Percentiles rank a stretch among this genome's conserved stretches.
phyloP scores from a whole-genome alignment of 1,140 invertebrate genomes.

The Drosophila orena region DNA sequence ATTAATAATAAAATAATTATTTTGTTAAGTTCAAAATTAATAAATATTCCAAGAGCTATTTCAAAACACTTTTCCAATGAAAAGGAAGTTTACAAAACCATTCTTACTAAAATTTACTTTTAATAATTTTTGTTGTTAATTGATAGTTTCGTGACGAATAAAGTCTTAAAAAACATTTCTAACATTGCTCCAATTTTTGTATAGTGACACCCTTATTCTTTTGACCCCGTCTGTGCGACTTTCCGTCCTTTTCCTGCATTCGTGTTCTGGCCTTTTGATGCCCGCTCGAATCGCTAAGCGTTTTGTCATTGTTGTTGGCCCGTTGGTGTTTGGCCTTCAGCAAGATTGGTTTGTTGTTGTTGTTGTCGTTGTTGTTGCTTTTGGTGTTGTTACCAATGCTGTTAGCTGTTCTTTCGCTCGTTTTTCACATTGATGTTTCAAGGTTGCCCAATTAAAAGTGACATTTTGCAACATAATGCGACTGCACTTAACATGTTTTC shows the following conservation, averaged over 20 bases:
- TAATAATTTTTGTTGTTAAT: neutral
- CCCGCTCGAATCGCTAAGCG: conserved; percentile 62
- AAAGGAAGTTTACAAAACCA: too few relatives aligned
- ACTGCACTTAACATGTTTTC: conserved; percentile 81
- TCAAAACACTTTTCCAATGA: too few relatives aligned
- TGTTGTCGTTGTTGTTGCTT: conserved; percentile 32
- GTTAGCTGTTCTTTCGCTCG: conserved; percentile 78
- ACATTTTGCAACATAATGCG: conserved; percentile 83
- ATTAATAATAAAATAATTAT: too few relatives aligned
- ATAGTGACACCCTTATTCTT: conserved; percentile 5
- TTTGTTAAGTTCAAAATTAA: too few relatives aligned
- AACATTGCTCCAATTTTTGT: neutral
- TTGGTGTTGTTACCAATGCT: conserved; percentile 49
- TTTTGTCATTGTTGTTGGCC: conserved; percentile 44
- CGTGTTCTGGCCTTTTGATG: conserved; percentile 61
- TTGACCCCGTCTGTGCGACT: conserved; percentile 40
- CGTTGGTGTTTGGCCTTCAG: conserved; percentile 57
- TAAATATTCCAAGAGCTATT: too few relatives aligned
- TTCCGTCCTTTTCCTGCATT: conserved; percentile 48
- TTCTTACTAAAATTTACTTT: too few relatives aligned
- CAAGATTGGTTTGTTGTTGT: conserved; percentile 56
- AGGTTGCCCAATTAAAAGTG: conserved; percentile 82
- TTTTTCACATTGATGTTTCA: conserved; percentile 83
- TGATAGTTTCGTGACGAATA: neutral
- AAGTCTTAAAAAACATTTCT: neutral